Percentiles rank a stretch among this genome's conserved stretches.
phyloP scores from a whole-genome alignment of 2,113 vertebrate species.

The Proteles cristata region DNA sequence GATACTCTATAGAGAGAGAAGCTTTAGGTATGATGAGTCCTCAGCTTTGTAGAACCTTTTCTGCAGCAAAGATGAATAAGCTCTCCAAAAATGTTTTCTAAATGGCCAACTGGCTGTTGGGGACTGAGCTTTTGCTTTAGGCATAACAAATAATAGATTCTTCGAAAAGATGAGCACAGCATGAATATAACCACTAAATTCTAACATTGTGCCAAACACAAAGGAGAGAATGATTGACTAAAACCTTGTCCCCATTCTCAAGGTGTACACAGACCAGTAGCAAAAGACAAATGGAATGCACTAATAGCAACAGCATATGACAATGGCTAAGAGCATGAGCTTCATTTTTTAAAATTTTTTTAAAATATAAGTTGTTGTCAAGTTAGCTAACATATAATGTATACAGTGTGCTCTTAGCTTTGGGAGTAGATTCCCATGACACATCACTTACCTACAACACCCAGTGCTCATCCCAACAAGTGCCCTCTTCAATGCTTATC shows the following conservation, averaged over 20 bases:
- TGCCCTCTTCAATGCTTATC: no score
- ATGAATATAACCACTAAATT: neutral
- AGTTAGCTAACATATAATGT: no score
- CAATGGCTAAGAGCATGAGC: neutral
- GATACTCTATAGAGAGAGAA: neutral
- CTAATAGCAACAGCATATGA: neutral
- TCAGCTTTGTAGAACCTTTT: neutral
- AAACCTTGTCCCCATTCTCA: neutral
- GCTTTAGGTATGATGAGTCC: neutral
- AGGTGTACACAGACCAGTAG: neutral
- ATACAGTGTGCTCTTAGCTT: no score
- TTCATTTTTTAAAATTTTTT: neutral
- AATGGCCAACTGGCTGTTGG: neutral
- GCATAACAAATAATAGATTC: neutral
- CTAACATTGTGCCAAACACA: neutral
- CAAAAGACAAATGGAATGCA: neutral
- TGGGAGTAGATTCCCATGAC: no score
- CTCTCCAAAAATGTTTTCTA: neutral
- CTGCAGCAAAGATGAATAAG: neutral
- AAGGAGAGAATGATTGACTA: neutral
- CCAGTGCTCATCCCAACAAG: no score
- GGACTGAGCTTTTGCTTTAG: neutral
- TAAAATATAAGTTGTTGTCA: no score
- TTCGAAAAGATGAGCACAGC: neutral
- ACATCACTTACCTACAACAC: no score